Percentiles rank a stretch among this genome's conserved stretches.
These are phyloP conservation scores for Cryptotermes secundus DNA, from an alignment of 1,140 invertebrate genomes.

Conservation along the genomic window DNA sequence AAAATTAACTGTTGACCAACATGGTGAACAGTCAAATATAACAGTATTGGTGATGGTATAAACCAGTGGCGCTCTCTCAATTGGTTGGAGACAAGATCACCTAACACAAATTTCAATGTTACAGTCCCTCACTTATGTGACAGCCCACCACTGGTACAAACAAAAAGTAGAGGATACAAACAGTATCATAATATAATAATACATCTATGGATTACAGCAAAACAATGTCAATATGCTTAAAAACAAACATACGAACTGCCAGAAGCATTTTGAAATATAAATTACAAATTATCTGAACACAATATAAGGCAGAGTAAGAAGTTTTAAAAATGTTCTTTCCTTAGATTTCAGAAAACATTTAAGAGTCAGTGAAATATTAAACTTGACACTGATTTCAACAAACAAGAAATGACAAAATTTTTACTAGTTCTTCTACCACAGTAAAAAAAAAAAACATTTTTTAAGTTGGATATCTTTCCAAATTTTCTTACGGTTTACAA, in stretches of 20 bases:
- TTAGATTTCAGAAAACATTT: constrained; percentile 20
- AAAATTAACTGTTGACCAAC: neutral
- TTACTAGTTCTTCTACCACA: constrained; percentile 23
- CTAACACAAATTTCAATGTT: too few species aligned
- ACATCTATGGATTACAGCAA: neutral
- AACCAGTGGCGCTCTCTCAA: neutral
- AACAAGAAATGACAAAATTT: constrained; percentile 17
- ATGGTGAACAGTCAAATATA: neutral
- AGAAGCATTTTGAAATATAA: neutral
- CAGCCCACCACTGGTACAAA: neutral
- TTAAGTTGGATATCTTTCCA: constrained; percentile 18
- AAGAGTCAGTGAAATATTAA: constrained; percentile 23
- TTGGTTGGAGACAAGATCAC: too few species aligned
- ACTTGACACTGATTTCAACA: constrained; percentile 20
- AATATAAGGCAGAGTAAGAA: neutral
- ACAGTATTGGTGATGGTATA: neutral
- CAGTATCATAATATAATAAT: neutral
- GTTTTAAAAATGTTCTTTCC: neutral
- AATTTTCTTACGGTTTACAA: neutral
- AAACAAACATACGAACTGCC: neutral
- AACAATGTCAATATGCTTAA: neutral
- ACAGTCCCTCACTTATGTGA: neutral
- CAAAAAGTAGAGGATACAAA: neutral
- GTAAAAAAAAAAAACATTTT: constrained; percentile 23
- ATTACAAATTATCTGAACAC: neutral